Evolutionary conservation across 2,888 invertebrate species (phyloP), one percentile per base, ranked within the genome.

Genomic region (Xiphydria camelus): DNA sequence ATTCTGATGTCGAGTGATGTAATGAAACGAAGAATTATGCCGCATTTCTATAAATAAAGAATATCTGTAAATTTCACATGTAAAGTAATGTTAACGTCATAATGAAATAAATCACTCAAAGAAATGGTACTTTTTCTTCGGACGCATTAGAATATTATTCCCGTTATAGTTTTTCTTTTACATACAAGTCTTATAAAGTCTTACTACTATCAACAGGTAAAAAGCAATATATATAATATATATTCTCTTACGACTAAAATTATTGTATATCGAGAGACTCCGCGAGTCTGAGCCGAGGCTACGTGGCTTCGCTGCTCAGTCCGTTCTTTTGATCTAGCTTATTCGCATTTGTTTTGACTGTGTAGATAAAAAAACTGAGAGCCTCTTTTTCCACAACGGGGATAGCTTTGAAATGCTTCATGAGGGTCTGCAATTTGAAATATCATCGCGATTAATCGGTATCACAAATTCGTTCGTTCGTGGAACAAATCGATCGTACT

Each of bases 371-470:
- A 72, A 89, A 94, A 36, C 95, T 92, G 51, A 96, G 81, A 35
- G 92, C 89, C 76, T 97, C 96, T 74, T 95, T 97, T 76, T 97
- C 96, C 65, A 89, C 88, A 9, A 97, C 92, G 26, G 92, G 93
- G 75, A 97, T 90, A 47, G 93, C 88, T 77, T 92, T 92, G 78
- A 97, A 97, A 78, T 97, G 97, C 74, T 94, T 91, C 81, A 91
- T 90, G 41, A 97, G 83, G 41, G 89, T 87, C 96, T 96, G 83
- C 18, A 85, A 86, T 49, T 10, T 29, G 29, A 14, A 14, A 7
- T 15, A 29, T 14, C 12, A 14, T 4, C 15, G 3, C 15, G 12
- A 14, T 12, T 4, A 12, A 7, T 14, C 4, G 14, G 6, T 29
- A 4, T 15, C 29, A 12, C 5, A 2, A 29, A 12, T 10, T 7